phyloP scores from a whole-genome alignment of 2,113 vertebrate species.

The Cottus gobio region DNA sequence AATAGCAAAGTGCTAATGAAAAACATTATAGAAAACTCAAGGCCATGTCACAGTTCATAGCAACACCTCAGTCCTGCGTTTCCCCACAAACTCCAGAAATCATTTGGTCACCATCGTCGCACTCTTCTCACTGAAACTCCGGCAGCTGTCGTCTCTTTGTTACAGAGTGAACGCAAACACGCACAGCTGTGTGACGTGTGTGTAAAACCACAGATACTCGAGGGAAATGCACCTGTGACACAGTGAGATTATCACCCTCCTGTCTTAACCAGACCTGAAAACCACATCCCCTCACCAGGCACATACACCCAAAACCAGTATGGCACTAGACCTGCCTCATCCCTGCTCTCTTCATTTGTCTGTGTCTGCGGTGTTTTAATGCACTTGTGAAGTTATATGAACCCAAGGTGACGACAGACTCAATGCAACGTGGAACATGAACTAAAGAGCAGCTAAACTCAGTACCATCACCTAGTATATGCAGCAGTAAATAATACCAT shows the following conservation, averaged over 20 bases:
- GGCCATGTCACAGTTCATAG: background rate
- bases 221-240: conserved; percentile 79
- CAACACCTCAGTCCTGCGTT: background rate
- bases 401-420: background rate
- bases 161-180: conserved; percentile 54
- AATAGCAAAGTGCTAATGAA: background rate
- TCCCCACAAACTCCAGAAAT: conserved; percentile 43
- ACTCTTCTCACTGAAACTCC: conserved; percentile 23
- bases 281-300: conserved; percentile 69
- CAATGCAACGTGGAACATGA: background rate
- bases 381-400: background rate
- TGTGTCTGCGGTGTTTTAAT: background rate
- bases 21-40: background rate
- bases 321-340: conserved; percentile 19
- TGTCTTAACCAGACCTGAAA: conserved; percentile 59
- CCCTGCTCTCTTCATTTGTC: background rate
- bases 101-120: conserved; percentile 44
- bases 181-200: conserved; percentile 72
- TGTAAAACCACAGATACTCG: conserved; percentile 75
- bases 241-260: conserved; percentile 48
- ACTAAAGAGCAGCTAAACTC: background rate
- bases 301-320: conserved; percentile 51
- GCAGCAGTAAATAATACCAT: conserved; percentile 13
- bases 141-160: conserved; percentile 65
- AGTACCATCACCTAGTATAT: background rate